phyloP scores from a whole-genome alignment of 2,888 invertebrate species.

The Notodonta dromedarius region DNA sequence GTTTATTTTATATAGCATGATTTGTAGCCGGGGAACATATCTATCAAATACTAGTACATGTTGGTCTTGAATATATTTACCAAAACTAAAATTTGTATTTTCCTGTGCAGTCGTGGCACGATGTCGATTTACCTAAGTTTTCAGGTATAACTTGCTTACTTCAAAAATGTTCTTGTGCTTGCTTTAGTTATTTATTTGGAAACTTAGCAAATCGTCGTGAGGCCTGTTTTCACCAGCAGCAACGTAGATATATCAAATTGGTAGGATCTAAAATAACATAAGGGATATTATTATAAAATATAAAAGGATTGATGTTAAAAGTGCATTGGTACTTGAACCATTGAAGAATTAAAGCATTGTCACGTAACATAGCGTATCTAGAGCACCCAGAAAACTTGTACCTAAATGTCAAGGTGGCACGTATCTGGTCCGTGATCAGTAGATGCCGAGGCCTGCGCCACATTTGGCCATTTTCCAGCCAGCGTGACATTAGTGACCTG shows the following conservation, averaged over 20 bases:
- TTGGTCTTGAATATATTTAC: not conserved
- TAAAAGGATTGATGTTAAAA: no score
- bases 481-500: conserved; percentile 28
- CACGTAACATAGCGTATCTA: not conserved
- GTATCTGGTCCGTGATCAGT: conserved; percentile 28
- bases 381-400: conserved; percentile 4
- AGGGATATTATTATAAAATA: no score
- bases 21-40: conserved; percentile 18
- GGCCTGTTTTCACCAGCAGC: no score
- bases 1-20: conserved; percentile 20
- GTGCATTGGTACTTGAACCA: not conserved
- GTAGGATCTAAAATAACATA: no score
- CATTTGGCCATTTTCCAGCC: conserved; percentile 39
- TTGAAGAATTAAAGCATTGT: not conserved
- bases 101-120: not conserved
- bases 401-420: conserved; percentile 38
- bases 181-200: no score
- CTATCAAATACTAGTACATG: conserved; percentile 5
- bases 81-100: no score
- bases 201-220: no score
- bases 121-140: no score
- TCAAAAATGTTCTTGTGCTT: no score
- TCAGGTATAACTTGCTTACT: no score
- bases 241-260: no score
- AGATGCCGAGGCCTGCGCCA: conserved; percentile 26